Evolutionary conservation across 2,113 vertebrate species (phyloP).

Genomic region (Peromyscus californicus): DNA sequence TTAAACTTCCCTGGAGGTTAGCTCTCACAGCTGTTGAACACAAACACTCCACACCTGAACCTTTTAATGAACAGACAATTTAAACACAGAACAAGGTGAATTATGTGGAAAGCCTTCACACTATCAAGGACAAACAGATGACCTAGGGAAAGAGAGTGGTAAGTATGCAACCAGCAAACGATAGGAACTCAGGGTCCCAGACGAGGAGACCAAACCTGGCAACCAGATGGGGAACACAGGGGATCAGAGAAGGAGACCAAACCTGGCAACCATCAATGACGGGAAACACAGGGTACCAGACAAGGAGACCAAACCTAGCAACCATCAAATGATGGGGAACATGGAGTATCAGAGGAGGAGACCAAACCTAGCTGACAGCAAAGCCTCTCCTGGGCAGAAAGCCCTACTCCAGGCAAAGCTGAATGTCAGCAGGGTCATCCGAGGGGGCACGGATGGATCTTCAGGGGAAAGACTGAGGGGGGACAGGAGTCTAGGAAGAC

Average conservation of each 20-base stretch:
- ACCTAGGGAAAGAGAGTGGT: fast-evolving
- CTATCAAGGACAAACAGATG: neutral
- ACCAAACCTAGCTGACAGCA: no score
- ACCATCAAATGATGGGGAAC: neutral
- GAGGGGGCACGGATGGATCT: neutral
- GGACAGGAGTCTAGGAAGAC: neutral
- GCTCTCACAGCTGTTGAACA: neutral
- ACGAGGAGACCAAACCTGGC: neutral
- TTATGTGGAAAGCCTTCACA: neutral
- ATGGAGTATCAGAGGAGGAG: neutral
- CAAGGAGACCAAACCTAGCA: neutral
- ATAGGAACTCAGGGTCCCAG: neutral
- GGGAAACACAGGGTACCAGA: neutral
- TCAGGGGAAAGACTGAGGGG: neutral
- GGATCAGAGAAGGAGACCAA: neutral
- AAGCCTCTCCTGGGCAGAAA: neutral
- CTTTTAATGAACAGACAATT: neutral
- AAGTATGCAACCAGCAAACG: fast-evolving
- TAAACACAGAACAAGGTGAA: neutral
- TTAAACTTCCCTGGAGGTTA: neutral
- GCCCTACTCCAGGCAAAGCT: no score
- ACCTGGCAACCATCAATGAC: fast-evolving
- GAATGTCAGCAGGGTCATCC: neutral
- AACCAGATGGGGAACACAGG: neutral
- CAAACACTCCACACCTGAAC: neutral